Conservation (phyloP, 2,113 vertebrate species). For the Athene noctua region DNA sequence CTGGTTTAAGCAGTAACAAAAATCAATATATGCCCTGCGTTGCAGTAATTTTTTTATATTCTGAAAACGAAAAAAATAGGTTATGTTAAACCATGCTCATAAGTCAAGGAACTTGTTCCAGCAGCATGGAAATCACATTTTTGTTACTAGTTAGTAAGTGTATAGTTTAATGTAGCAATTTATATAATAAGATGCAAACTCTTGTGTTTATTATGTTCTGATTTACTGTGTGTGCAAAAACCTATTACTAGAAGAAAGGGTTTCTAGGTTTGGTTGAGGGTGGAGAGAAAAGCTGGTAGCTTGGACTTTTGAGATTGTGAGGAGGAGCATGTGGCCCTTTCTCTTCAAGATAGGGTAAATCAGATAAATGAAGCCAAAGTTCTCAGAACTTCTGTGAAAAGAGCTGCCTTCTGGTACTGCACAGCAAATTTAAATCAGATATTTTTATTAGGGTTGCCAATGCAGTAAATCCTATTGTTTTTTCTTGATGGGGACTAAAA, state of each 20-base stretch:
- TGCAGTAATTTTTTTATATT: accelerated
- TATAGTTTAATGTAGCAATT: neutral
- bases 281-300: neutral
- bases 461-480: neutral
- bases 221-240: too few relatives aligned
- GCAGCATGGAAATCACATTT: accelerated
- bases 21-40: accelerated
- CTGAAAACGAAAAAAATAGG: too few relatives aligned
- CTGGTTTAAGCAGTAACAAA: neutral
- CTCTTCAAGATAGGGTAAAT: neutral
- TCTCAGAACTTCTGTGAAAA: neutral
- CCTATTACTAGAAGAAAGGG: accelerated
- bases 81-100: accelerated
- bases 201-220: neutral
- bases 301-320: neutral
- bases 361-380: neutral
- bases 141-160: neutral
- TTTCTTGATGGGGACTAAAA: neutral
- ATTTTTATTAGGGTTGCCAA: neutral
- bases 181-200: accelerated
- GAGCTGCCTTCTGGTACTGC: neutral
- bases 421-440: neutral
- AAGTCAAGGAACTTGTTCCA: neutral
- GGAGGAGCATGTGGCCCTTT: neutral
- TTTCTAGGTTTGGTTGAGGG: neutral